Percentiles rank a stretch among this genome's conserved stretches.
Conservation (phyloP, 1,140 invertebrate genomes). For the Drosophila repleta region DNA sequence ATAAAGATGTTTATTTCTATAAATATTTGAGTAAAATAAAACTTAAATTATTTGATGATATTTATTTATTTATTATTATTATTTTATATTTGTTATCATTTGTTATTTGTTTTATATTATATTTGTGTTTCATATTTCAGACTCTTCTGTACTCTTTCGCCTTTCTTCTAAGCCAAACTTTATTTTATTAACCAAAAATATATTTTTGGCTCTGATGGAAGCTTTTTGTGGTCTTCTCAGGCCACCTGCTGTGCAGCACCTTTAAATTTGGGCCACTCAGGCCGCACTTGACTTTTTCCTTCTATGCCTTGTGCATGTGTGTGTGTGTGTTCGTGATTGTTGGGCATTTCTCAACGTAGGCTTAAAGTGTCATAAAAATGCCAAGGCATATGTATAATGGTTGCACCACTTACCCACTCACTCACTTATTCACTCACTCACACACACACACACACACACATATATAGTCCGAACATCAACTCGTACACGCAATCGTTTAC, state of each 20-base stretch:
- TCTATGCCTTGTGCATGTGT: conserved; percentile 1
- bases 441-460: conserved; percentile 18
- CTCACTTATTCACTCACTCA: conserved; percentile 7
- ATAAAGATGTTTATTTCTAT: no score
- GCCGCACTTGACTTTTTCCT: conserved; percentile 40
- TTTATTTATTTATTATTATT: no score
- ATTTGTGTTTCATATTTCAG: no score
- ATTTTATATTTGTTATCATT: no score
- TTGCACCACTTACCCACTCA: conserved; percentile 29
- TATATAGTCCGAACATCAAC: conserved; percentile 1
- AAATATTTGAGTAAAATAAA: no score
- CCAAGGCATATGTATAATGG: conserved; percentile 50
- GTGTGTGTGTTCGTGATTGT: conserved; percentile 5
- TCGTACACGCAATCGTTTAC: conserved; percentile 49
- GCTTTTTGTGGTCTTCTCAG: background rate
- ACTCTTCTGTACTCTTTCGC: no score
- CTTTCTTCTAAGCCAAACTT: background rate
- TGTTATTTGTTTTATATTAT: no score
- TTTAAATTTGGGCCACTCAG: conserved; percentile 33
- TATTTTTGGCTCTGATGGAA: background rate
- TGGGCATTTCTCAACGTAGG: conserved; percentile 68
- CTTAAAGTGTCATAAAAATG: conserved; percentile 80
- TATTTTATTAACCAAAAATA: background rate
- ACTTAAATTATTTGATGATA: no score
- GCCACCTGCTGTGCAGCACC: background rate